Evolutionary conservation across 2,888 invertebrate species (phyloP).

Genomic region (Sesamia inferens): DNA sequence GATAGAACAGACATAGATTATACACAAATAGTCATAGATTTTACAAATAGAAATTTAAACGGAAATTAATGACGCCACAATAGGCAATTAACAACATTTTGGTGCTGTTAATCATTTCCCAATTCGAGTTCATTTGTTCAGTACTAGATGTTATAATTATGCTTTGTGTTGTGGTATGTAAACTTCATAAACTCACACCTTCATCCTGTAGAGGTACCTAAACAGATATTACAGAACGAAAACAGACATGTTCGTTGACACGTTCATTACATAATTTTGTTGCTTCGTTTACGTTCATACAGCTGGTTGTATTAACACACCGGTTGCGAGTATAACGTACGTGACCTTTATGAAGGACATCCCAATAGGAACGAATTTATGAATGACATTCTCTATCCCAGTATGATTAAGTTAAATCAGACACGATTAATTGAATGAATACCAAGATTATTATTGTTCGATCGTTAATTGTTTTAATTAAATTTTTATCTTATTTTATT

Average conservation of each 20-base stretch:
- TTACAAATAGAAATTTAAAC: not conserved
- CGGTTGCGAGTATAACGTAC: not conserved
- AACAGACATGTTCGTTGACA: too few relatives aligned
- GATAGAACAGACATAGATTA: too few relatives aligned
- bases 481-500: too few relatives aligned
- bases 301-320: not conserved
- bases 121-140: not conserved
- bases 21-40: too few relatives aligned
- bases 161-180: not conserved
- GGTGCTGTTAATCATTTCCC: not conserved
- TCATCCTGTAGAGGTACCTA: not conserved
- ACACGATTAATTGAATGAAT: too few relatives aligned
- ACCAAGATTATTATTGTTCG: too few relatives aligned
- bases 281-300: not conserved
- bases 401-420: too few relatives aligned
- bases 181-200: not conserved
- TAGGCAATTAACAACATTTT: not conserved
- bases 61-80: not conserved
- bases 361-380: too few relatives aligned
- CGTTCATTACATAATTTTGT: not conserved
- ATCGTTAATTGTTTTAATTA: too few relatives aligned
- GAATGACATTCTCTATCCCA: too few relatives aligned
- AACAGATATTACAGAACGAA: not conserved
- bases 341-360: not conserved
- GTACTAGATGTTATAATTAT: not conserved